Base-by-base conservation (phyloP, 1,140 invertebrate genomes). In the Panagrolaimus sp. region DNA sequence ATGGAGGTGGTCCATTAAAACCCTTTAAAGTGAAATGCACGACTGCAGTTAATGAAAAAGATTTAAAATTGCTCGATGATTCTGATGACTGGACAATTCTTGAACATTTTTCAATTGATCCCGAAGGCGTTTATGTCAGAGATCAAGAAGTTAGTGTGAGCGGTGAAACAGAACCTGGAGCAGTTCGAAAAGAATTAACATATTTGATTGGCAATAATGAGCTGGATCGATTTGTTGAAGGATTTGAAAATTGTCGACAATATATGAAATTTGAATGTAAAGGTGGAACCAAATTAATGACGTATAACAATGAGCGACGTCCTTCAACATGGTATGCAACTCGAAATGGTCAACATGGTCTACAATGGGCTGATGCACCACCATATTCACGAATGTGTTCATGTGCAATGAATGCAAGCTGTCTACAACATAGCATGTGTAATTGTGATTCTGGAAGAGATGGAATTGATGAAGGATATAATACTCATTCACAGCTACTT, bases 1-100 rank as follows among this genome's bases (percentile, higher is more conserved):
- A 97, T 85, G 95, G 94, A 46, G 95, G 93, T 77, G 94, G 95
- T 0, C 91, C 92, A 0, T 84, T 98, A 43, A 85, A 89, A 28
- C 91, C 94, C 1, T 96, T 98, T 85, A 89, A 89, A 5, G 94
- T 96, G 9, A 90, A 89, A 15, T 98, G 94, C 84, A 47, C 43
- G 3, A 17, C 52, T 24, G 52, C 52, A 12, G 28, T 58, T n/a
- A 21, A 21, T 24, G 17, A 58, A 21, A 65, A 74, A 63, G 70
- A 69, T 46, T 55, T 68, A 28, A 64, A 45, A 71, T 14, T 46
- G 66, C 55, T 64, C 24, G 43, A 68, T 67, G n/a, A 70, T 4
- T 28, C 21, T 5, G 52, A 58, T 17, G 52, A 58, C 17, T 58
- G 52, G 52, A 58, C 52, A 8, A 58, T 58, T 21, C 52, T 58